Percentiles rank a stretch among this genome's conserved stretches.
phyloP scores from a whole-genome alignment of 2,888 invertebrate species.

The Eristalis intricaria region DNA sequence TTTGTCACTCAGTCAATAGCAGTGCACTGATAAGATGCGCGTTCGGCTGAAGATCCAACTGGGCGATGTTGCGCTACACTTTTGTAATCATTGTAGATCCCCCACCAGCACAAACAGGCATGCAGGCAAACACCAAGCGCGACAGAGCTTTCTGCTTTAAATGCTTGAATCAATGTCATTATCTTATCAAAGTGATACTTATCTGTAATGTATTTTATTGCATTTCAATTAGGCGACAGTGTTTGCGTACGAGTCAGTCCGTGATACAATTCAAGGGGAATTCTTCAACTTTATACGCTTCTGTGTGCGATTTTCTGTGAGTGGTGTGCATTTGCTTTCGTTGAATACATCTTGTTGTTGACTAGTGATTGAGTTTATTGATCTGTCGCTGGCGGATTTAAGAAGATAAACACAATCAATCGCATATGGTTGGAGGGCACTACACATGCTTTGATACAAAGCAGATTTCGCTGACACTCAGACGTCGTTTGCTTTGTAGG shows the following conservation, averaged over 20 bases:
- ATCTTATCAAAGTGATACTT: neutral
- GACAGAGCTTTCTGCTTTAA: neutral
- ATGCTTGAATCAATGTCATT: neutral
- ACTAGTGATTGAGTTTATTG: neutral
- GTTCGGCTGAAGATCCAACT: too few relatives aligned
- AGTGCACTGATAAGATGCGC: too few relatives aligned
- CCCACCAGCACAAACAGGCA: neutral
- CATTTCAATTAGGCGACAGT: neutral
- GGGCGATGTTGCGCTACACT: neutral
- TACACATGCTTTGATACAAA: too few relatives aligned
- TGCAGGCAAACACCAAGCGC: neutral
- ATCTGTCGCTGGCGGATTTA: neutral
- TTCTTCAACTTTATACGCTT: neutral
- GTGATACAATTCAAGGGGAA: neutral
- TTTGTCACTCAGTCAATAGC: too few relatives aligned
- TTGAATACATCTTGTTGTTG: neutral
- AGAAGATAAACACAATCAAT: too few relatives aligned
- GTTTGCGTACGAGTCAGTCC: neutral
- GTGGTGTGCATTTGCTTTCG: neutral
- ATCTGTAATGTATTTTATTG: slow-evolving; percentile 1
- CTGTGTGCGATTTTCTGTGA: neutral
- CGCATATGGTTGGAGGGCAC: too few relatives aligned
- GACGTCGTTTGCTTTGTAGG: too few relatives aligned
- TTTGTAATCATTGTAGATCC: neutral
- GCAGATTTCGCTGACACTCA: too few relatives aligned